Conservation (phyloP, 2,113 vertebrate species). For the Probosciger aterrimus region DNA sequence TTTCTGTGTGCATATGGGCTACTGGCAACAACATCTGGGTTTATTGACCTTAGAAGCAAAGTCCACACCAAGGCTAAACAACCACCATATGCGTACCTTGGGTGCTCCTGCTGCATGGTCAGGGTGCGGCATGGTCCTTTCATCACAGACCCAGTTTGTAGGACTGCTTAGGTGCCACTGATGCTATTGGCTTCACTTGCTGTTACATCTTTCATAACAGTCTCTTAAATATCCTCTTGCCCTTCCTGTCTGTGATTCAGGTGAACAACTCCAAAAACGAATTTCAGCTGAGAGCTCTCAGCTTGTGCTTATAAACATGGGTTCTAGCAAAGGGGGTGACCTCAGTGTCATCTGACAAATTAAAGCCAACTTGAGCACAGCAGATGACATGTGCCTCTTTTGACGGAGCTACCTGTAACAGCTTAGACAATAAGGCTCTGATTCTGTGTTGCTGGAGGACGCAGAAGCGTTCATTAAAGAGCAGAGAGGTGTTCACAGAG, state of each 20-base stretch:
- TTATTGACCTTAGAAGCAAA: not conserved
- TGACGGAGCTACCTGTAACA: not conserved
- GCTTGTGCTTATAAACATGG: not conserved
- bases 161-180: not conserved
- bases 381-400: not conserved
- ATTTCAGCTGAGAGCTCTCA: not conserved
- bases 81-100: fast-evolving
- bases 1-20: not conserved
- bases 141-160: not conserved
- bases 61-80: not conserved
- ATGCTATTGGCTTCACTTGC: not conserved
- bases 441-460: not conserved
- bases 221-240: not conserved
- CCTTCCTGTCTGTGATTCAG: not conserved
- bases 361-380: not conserved
- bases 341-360: not conserved
- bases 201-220: not conserved
- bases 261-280: not conserved
- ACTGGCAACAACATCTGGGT: not conserved
- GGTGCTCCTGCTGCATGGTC: not conserved
- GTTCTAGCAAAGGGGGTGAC: fast-evolving
- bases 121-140: fast-evolving
- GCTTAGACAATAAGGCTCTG: not conserved
- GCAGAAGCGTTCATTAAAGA: conserved; percentile 22
- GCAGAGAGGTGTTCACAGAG: not conserved